These are phyloP conservation scores for Pristionchus entomophagus DNA, from an alignment of 2,888 invertebrate species.

Conservation along the genomic window DNA sequence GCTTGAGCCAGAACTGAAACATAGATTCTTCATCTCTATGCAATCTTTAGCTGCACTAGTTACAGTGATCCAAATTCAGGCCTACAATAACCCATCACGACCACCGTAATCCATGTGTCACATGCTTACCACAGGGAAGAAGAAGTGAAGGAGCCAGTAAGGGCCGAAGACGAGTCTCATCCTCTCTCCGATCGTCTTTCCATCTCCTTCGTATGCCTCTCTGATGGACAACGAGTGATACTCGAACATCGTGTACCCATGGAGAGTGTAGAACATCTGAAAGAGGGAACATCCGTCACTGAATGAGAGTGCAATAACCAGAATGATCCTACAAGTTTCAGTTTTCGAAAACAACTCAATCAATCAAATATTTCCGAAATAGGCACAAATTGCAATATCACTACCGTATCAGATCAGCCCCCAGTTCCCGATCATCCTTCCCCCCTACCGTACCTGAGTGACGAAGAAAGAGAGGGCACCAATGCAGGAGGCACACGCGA, in stretches of 20 bases:
- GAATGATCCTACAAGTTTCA: too few relatives aligned
- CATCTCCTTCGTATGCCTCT: constrained; percentile 71
- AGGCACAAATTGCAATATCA: neutral
- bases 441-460: constrained; percentile 62
- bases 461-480: constrained; percentile 68
- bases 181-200: constrained; percentile 67
- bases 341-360: too few relatives aligned
- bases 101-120: constrained; percentile 47
- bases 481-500: constrained; percentile 62
- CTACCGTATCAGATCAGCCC: neutral
- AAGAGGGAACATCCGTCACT: neutral
- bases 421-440: neutral
- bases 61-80: too few relatives aligned
- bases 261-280: constrained; percentile 72
- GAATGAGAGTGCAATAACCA: too few relatives aligned
- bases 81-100: neutral
- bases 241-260: constrained; percentile 75
- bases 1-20: constrained; percentile 57
- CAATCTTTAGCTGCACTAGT: neutral
- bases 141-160: constrained; percentile 71
- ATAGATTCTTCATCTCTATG: neutral
- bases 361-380: too few relatives aligned
- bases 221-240: constrained; percentile 68
- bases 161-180: constrained; percentile 73
- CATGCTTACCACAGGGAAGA: constrained; percentile 62